Evolutionary conservation across 2,113 vertebrate genomes (phyloP).

Genomic region (Gymnocephalus cernua): DNA sequence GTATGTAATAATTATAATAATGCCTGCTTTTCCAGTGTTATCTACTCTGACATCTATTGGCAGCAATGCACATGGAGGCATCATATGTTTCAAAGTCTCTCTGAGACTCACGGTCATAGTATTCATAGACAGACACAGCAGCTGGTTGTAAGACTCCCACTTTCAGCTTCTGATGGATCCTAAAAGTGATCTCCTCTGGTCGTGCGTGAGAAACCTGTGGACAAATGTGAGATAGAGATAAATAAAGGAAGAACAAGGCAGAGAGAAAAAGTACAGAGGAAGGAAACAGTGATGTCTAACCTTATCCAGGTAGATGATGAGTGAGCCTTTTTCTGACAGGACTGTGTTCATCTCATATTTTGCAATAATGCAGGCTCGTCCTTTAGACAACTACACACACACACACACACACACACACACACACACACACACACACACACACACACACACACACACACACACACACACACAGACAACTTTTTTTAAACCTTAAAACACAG

Average conservation of each 20-base stretch:
- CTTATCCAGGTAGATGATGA: no score
- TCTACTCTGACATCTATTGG: neutral
- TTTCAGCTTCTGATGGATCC: slow-evolving; percentile 77
- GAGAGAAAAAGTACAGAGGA: neutral
- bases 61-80: neutral
- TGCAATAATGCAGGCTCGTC: no score
- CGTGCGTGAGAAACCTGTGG: slow-evolving; percentile 74
- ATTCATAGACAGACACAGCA: slow-evolving; percentile 87
- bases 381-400: no score
- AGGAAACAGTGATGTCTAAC: neutral
- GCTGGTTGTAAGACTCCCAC: slow-evolving; percentile 87
- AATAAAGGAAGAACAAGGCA: neutral
- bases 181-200: slow-evolving; percentile 80
- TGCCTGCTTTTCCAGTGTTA: neutral
- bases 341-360: no score
- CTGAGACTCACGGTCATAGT: slow-evolving; percentile 74
- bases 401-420: no score
- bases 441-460: no score
- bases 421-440: no score
- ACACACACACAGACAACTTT: no score
- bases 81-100: neutral
- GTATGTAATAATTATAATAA: neutral
- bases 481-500: no score
- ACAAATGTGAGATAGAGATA: neutral
- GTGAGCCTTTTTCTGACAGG: no score